Evolutionary conservation across 2,888 invertebrate species (phyloP), one percentile per base, ranked within the genome.

Genomic region (Cephus sareptanus): DNA sequence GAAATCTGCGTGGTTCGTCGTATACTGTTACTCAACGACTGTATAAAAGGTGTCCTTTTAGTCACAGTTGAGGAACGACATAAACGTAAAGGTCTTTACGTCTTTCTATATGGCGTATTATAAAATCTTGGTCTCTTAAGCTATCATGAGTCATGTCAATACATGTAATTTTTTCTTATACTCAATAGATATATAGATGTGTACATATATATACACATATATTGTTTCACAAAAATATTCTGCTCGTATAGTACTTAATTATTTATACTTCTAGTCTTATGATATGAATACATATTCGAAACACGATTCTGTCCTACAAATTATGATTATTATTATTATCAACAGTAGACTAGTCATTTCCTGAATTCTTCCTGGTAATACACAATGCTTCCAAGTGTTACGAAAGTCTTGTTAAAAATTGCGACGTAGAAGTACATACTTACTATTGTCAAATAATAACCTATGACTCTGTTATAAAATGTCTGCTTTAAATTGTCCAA

Each of bases 1-100:
- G 83, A 86, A 86, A 85, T 84, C 76, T 73, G 34, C 4, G 71
- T 31, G 34, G 71, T 33, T 34, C 15, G 33, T 13, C 9, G 71
- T 71, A 15, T 4, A 33, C 71, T 71, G 31, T 71, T 71, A 71
- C 71, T 71, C 71, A 71, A 71, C 33, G 15, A 30, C 71, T 31
- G 33, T 71, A 71, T 31, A 71, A 31, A 71, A 34, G 31, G 33
- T 33, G 71, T 71, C 34, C 71, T 71, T 71, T 71, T 31, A 71
- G 71, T 71, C 23, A 56, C 56, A 56, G 71, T 71, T 23, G 71
- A 71, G 2, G 12, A 71, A n/a, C 71, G 0, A 71, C 71, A 6
- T 34, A 71, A 71, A 71, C 71, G 13, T 23, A 71, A 71, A 71
- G 71, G 71, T 71, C 33, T 71, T 34, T 12, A 30, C 71, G 12